Base-by-base conservation (phyloP, 1,140 invertebrate genomes). In the Matsumurasca onukii region DNA sequence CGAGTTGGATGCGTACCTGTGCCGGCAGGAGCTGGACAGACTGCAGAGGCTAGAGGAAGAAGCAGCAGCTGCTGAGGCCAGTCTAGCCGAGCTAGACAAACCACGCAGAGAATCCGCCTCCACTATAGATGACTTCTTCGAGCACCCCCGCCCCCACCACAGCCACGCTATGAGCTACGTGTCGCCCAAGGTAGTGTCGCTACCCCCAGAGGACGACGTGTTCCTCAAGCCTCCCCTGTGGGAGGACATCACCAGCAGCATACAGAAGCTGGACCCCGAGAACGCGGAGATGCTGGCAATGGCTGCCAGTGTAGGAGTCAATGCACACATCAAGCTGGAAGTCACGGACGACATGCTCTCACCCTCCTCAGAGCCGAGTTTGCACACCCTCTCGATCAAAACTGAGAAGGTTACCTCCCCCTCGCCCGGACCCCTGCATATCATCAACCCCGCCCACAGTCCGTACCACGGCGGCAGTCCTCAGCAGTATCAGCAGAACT, bases 201-300 rank as follows among this genome's bases (percentile, higher is more conserved):
- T 74, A 51, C 80, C 80, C 31, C 81, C 79, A 67, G 86, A 89
- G 77, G 91, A 94, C 78, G 91, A 93, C 80, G 89, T 90, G 48
- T 93, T 91, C 79, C 85, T 92, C 71, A 86, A 90, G 74, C 88
- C 88, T 17, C 88, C 88, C 15, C 83, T 92, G 5, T 94, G 92
- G 92, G 92, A 94, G 79, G 92, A 94, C 81, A 93, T 94, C 77
- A 89, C 91, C 55, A 91, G 90, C 75, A 92, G 90, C 73, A 93
- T 94, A 77, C 88, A 92, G 74, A 93, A 93, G 78, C 88, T 93
- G 71, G 91, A 94, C 77, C 91, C 91, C 17, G 91, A 93, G 77
- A 93, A 92, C 77, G 90, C 91, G n/a, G 89, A 92, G 76, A 92
- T 94, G 90, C 80, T 93, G 70, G n/a, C n/a, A n/a, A n/a, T n/a